Evolutionary conservation across 2,888 invertebrate species (phyloP).

Genomic region (Lamproptera curius): DNA sequence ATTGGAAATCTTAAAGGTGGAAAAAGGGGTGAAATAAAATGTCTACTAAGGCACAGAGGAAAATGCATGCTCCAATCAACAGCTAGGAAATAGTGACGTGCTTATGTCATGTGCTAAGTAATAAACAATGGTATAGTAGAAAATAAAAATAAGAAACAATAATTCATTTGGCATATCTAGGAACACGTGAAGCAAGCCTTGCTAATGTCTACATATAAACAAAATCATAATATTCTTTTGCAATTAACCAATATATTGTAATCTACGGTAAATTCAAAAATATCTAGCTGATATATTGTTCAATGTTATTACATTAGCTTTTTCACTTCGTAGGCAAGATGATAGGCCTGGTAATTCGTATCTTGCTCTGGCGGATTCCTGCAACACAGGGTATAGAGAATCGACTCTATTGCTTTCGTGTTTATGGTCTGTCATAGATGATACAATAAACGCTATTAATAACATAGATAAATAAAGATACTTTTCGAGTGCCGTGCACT

Average conservation of each 20-base stretch:
- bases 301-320: constrained; percentile 95
- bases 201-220: constrained; percentile 34
- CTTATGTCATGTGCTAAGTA: constrained; percentile 24
- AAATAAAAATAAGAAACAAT: constrained; percentile 28
- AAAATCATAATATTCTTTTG: constrained; percentile 11
- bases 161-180: constrained; percentile 21
- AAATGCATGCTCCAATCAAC: constrained; percentile 15
- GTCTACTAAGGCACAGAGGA: constrained; percentile 20
- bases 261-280: constrained; percentile 31
- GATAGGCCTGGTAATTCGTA: constrained; percentile 97
- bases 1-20: constrained; percentile 2
- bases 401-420: constrained; percentile 52
- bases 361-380: constrained; percentile 92
- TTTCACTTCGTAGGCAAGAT: constrained; percentile 99
- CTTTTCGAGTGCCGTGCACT: constrained; percentile 37
- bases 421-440: constrained; percentile 26
- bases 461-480: constrained; percentile 24
- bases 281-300: constrained; percentile 65
- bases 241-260: constrained; percentile 15
- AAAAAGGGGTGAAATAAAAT: constrained; percentile 18
- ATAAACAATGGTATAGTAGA: constrained; percentile 17
- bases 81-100: constrained; percentile 23
- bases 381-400: constrained; percentile 86
- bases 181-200: constrained; percentile 45
- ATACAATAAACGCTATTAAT: constrained; percentile 20